A percentile compares a stretch with the other conserved stretches of the same genome.
phyloP scores from a whole-genome alignment of 2,888 invertebrate species.

The Microchrysa polita region DNA sequence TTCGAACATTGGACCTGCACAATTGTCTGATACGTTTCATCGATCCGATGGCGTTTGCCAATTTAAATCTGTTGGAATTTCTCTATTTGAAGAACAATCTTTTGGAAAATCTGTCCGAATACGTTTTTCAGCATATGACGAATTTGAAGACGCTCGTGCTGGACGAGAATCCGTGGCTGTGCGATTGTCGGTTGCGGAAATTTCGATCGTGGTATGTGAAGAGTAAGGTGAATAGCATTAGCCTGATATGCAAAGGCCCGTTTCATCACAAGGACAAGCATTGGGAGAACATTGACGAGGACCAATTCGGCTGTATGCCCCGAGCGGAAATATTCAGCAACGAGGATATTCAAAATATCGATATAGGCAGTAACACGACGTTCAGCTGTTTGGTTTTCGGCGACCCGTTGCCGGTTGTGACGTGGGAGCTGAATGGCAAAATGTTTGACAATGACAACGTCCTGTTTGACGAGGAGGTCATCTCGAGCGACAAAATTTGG shows the following conservation, averaged over 20 bases:
- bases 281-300: conserved; percentile 80
- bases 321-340: conserved; percentile 72
- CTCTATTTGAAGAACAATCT: conserved; percentile 84
- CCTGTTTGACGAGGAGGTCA: conserved; percentile 63
- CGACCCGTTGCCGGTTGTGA: conserved; percentile 83
- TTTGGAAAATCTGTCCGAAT: conserved; percentile 74
- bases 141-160: conserved; percentile 82
- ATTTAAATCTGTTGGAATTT: conserved; percentile 77
- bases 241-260: conserved; percentile 79
- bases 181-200: conserved; percentile 85
- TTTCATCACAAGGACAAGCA: conserved; percentile 72
- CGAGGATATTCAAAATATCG: conserved; percentile 71
- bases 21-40: conserved; percentile 80
- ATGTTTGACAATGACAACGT: conserved; percentile 68
- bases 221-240: conserved; percentile 79
- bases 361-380: conserved; percentile 83
- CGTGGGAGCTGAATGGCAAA: conserved; percentile 83
- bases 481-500: conserved; percentile 69
- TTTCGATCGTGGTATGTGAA: conserved; percentile 86
- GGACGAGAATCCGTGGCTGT: conserved; percentile 89
- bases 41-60: conserved; percentile 80
- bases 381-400: conserved; percentile 84
- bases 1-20: conserved; percentile 82
- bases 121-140: conserved; percentile 75
- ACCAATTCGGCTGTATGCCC: conserved; percentile 85